Conservation (phyloP, 2,888 invertebrate species). For the Quadriops clusia region DNA sequence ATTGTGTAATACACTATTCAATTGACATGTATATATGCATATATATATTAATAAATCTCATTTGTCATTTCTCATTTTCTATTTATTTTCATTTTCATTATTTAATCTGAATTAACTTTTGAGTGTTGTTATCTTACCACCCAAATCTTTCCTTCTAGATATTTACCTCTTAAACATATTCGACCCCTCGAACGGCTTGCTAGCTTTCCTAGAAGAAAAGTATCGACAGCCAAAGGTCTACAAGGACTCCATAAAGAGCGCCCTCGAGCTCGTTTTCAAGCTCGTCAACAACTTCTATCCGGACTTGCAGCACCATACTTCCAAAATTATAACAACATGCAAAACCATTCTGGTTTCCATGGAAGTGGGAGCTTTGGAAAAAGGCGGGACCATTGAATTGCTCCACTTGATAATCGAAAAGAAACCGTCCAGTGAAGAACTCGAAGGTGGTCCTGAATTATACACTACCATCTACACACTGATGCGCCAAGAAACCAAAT, state of each 20-base stretch:
- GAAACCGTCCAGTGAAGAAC: not conserved
- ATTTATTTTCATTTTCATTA: no score
- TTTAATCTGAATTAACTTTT: no score
- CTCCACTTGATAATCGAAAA: constrained; percentile 23
- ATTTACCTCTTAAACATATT: constrained; percentile 25
- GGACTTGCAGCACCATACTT: constrained; percentile 23
- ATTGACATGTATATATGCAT: no score
- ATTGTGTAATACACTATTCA: no score
- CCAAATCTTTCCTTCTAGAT: constrained; percentile 26
- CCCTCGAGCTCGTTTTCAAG: constrained; percentile 26
- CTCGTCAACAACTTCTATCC: constrained; percentile 26
- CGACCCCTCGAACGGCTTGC: constrained; percentile 23
- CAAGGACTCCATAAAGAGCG: constrained; percentile 19
- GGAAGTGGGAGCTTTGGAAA: constrained; percentile 20
- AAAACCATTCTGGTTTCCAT: constrained; percentile 20
- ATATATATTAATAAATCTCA: no score
- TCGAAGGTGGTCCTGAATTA: no score
- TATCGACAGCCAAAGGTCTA: constrained; percentile 19
- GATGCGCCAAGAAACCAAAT: constrained; percentile 8
- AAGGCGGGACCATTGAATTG: constrained; percentile 24
- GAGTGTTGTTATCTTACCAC: no score
- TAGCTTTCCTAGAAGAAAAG: constrained; percentile 21
- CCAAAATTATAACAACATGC: constrained; percentile 23
- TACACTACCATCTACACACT: constrained; percentile 8
- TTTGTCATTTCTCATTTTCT: no score